Conservation (phyloP, 2,888 invertebrate genomes). For the Podabrus alpinus region DNA sequence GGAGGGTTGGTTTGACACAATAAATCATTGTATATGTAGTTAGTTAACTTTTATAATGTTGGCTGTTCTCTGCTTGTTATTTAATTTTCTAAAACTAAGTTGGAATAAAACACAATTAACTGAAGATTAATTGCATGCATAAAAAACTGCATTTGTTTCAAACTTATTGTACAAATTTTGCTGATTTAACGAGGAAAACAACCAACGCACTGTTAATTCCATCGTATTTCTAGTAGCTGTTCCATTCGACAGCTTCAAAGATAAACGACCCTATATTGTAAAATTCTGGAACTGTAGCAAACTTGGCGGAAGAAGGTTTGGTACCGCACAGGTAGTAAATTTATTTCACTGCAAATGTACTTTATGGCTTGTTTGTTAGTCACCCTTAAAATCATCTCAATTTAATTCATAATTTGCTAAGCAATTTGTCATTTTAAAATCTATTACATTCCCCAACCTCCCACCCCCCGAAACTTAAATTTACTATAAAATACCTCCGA, state of each 20-base stretch:
- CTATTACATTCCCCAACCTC: too few species aligned
- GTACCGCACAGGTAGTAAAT: constrained; percentile 2
- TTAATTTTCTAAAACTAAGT: not conserved
- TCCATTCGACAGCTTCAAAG: constrained; percentile 26
- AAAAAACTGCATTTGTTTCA: not conserved
- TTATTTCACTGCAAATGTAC: not conserved
- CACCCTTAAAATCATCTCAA: not conserved
- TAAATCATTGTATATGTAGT: not conserved
- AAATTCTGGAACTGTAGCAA: constrained; percentile 27
- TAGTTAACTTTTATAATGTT: not conserved
- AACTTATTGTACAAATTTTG: not conserved
- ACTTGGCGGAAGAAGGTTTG: constrained; percentile 21
- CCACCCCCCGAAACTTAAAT: too few species aligned
- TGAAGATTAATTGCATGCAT: not conserved
- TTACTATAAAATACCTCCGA: too few species aligned
- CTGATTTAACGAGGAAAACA: not conserved
- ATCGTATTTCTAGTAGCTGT: constrained; percentile 12
- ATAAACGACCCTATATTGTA: constrained; percentile 33
- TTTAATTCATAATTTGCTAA: not conserved
- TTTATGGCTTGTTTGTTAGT: not conserved
- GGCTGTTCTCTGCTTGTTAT: not conserved
- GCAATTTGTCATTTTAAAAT: too few species aligned
- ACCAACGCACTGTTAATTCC: not conserved
- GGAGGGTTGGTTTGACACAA: not conserved
- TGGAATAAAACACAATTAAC: not conserved